Evolutionary conservation across 2,113 vertebrate genomes (phyloP).

Genomic region (Myiagra hebetior): DNA sequence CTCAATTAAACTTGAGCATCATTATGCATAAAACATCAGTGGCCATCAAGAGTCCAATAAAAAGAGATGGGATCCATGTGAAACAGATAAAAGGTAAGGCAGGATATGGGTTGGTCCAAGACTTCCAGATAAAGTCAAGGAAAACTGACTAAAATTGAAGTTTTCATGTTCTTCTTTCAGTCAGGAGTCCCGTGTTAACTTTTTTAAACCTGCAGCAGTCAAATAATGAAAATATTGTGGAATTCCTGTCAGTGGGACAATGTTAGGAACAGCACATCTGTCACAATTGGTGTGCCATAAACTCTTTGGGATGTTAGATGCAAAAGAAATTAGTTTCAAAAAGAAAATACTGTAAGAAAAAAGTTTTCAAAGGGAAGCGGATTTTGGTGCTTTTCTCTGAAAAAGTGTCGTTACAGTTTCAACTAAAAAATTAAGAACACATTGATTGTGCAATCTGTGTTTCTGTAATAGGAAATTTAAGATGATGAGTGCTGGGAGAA

Average conservation of each 20-base stretch:
- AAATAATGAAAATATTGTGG: not conserved
- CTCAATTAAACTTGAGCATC: conserved; percentile 77
- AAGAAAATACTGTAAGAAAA: not conserved
- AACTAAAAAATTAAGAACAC: not conserved
- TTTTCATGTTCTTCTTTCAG: not conserved
- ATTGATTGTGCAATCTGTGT: not conserved
- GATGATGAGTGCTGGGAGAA: not conserved
- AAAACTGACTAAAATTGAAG: conserved; percentile 42
- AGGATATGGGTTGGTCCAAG: conserved; percentile 19
- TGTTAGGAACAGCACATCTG: not conserved
- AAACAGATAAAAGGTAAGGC: conserved; percentile 63
- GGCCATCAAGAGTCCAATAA: conserved; percentile 64
- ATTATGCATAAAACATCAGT: conserved; percentile 75
- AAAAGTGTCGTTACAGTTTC: not conserved
- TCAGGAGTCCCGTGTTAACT: not conserved
- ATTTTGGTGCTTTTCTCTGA: not conserved
- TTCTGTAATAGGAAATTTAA: not conserved
- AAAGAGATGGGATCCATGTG: conserved; percentile 57
- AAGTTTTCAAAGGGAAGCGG: fast-evolving
- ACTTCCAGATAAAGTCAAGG: conserved; percentile 15
- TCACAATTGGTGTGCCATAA: not conserved
- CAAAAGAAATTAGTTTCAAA: not conserved
- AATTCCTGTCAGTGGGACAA: not conserved
- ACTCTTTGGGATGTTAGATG: not conserved
- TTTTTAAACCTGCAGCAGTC: not conserved